Evolutionary conservation across 1,140 invertebrate species (phyloP).

Genomic region (Bombus turneri): DNA sequence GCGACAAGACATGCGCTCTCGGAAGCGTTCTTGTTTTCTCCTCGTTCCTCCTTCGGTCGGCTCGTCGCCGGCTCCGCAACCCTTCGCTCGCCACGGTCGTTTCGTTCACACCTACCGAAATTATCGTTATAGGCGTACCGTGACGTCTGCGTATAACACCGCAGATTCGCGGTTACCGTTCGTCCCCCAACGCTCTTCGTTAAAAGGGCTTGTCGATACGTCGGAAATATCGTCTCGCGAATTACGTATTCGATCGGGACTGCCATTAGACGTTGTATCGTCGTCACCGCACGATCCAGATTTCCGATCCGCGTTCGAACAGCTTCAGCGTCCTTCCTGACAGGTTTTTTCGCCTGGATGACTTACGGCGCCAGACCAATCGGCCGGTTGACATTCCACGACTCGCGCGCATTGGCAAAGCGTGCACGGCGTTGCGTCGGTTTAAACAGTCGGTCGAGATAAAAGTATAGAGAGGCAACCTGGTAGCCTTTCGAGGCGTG

Average conservation of each 20-base stretch:
- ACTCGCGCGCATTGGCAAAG: slow-evolving; percentile 45
- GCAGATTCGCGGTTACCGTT: slow-evolving; percentile 53
- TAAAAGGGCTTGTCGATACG: too few relatives aligned
- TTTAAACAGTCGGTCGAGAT: slow-evolving; percentile 47
- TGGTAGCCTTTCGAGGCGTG: slow-evolving; percentile 2
- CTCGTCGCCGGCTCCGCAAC: slow-evolving; percentile 19
- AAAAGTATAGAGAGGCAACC: slow-evolving; percentile 34
- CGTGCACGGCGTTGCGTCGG: slow-evolving; percentile 33
- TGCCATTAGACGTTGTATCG: background rate
- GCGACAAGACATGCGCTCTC: slow-evolving; percentile 68
- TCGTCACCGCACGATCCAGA: background rate
- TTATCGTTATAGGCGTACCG: slow-evolving; percentile 76
- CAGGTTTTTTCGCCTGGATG: slow-evolving; percentile 6
- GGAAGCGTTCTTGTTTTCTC: slow-evolving; percentile 46
- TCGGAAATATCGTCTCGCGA: too few relatives aligned
- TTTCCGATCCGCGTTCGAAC: background rate
- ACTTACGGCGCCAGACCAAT: slow-evolving; percentile 45
- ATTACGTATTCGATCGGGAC: too few relatives aligned
- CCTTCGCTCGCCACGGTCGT: slow-evolving; percentile 39
- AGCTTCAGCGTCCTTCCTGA: background rate
- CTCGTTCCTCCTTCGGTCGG: slow-evolving; percentile 26
- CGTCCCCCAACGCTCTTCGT: background rate
- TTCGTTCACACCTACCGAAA: slow-evolving; percentile 80
- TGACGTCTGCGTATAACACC: slow-evolving; percentile 71
- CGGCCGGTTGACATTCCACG: slow-evolving; percentile 54